Evolutionary conservation across 2,797 vertebrate genomes (phyloP).

Genomic region (Lutjanus campechanus): DNA sequence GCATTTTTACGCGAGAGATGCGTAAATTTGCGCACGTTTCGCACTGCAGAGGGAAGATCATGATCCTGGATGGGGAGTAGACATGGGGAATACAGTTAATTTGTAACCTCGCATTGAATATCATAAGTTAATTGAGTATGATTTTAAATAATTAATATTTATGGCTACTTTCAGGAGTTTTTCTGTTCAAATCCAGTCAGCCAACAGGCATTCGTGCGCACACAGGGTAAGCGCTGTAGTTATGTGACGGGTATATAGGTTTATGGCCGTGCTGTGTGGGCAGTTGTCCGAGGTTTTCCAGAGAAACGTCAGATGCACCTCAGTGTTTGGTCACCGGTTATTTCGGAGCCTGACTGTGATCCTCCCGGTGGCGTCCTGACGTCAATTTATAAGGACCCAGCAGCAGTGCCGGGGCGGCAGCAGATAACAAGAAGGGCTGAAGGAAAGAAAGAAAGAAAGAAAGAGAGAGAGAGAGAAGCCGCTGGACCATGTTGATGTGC

Average conservation of each 20-base stretch:
- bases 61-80: background rate
- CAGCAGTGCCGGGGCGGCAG: slow-evolving; percentile 54
- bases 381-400: slow-evolving; percentile 76
- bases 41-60: background rate
- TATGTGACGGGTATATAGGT: background rate
- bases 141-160: background rate
- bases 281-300: slow-evolving; percentile 63
- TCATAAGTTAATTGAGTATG: background rate
- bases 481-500: slow-evolving; percentile 61
- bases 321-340: slow-evolving; percentile 76
- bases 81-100: background rate
- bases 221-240: background rate
- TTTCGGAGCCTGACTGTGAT: slow-evolving; percentile 73
- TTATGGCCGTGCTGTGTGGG: background rate
- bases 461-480: slow-evolving; percentile 3
- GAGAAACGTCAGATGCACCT: slow-evolving; percentile 64
- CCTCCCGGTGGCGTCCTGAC: slow-evolving; percentile 72
- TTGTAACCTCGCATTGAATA: background rate
- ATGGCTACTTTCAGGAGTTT: background rate
- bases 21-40: background rate
- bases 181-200: no score
- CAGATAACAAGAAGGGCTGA: slow-evolving; percentile 31
- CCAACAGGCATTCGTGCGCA: background rate
- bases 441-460: background rate
- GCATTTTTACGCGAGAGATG: background rate